A percentile compares a stretch with the other conserved stretches of the same genome.
These are phyloP conservation scores for Philaethria dido DNA, from an alignment of 2,888 invertebrate genomes.

Conservation along the genomic window DNA sequence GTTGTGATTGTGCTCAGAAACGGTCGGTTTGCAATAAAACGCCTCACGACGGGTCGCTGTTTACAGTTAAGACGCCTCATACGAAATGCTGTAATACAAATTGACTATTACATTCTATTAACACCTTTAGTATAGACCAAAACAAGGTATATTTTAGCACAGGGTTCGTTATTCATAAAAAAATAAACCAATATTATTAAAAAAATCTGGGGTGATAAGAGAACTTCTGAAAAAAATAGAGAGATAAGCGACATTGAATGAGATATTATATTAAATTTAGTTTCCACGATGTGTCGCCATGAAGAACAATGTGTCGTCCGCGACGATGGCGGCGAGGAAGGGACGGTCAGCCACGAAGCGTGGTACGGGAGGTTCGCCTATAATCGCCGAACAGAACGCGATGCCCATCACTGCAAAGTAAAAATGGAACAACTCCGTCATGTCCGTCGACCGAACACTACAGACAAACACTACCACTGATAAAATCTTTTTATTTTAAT, in stretches of 20 bases:
- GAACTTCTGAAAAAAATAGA: background rate
- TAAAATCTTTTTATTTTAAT: background rate
- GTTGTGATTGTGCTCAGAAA: background rate
- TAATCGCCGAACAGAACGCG: conserved; percentile 53
- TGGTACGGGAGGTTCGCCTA: conserved; percentile 53
- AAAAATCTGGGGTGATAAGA: background rate
- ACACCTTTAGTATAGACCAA: background rate
- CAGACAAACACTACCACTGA: background rate
- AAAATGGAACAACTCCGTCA: conserved; percentile 49
- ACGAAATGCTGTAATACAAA: conserved; percentile 1
- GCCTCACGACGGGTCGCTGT: conserved; percentile 7
- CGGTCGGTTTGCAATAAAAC: conserved; percentile 6
- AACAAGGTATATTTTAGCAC: background rate
- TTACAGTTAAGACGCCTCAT: background rate
- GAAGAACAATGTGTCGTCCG: conserved; percentile 57
- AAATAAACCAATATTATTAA: no score
- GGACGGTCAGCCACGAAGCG: conserved; percentile 64
- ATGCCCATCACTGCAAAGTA: conserved; percentile 63
- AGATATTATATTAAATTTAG: conserved; percentile 19
- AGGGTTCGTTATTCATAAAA: background rate
- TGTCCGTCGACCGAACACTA: background rate
- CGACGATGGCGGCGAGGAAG: conserved; percentile 59
- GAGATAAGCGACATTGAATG: background rate
- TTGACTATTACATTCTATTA: background rate
- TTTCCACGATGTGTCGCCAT: conserved; percentile 54